Conservation (phyloP, 1,140 invertebrate genomes). For the Aradophagus sp. region DNA sequence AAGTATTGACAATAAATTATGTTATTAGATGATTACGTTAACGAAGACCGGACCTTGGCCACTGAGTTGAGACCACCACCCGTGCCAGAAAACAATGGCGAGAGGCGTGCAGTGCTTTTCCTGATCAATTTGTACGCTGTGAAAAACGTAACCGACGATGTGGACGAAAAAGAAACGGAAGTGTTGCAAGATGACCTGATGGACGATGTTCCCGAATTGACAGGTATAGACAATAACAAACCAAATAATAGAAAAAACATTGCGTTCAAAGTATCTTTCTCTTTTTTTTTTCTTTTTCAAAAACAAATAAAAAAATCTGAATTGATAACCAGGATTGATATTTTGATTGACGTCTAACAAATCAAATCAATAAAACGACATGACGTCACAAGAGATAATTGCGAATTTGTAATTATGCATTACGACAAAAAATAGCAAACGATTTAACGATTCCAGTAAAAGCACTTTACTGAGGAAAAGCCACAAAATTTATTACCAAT, state of each 20-base stretch:
- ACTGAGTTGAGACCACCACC: conserved; percentile 64
- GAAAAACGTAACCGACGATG: conserved; percentile 60
- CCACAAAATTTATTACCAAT: conserved; percentile 11
- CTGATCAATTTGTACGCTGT: conserved; percentile 69
- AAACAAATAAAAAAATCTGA: conserved; percentile 1
- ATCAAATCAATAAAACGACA: no score
- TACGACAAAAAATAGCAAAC: conserved; percentile 12
- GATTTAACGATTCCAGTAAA: conserved; percentile 1
- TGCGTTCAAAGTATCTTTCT: no score
- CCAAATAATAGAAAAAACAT: no score
- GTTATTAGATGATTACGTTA: conserved; percentile 6
- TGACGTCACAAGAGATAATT: no score
- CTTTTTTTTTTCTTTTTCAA: neutral
- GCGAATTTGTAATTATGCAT: no score
- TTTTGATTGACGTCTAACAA: no score
- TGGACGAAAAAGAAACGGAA: conserved; percentile 45
- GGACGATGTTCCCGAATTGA: conserved; percentile 38
- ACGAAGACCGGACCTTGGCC: conserved; percentile 56
- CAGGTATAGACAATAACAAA: conserved; percentile 23
- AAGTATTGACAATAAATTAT: conserved; percentile 6
- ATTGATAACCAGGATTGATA: no score
- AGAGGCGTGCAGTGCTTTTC: conserved; percentile 58
- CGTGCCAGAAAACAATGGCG: conserved; percentile 25
- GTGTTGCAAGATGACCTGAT: conserved; percentile 50
- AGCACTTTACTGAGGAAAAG: no score